Evolutionary conservation across 2,797 vertebrate species (phyloP), one percentile per base, ranked within the genome.

Genomic region (Sciaenops ocellatus): DNA sequence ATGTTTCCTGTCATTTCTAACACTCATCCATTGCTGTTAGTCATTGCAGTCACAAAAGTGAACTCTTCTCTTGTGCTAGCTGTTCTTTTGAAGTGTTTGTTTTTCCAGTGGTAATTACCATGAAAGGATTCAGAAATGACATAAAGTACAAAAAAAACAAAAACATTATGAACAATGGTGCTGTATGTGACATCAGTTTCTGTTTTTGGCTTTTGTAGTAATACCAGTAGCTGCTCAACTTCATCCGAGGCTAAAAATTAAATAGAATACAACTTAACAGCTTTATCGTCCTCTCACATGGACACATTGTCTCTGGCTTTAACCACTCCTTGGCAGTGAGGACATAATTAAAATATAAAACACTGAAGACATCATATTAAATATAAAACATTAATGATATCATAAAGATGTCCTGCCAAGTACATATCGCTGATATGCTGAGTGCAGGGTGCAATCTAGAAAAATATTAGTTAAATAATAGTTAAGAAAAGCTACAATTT

Each of bases 11-110:
- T 64, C 22, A 12, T 0, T 5, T 72, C 20, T 46, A 69, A 68
- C 76, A 55, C 46, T 87, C 63, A 85, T 83, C 79, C 52, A 82
- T 77, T 52, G 9, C 68, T 63, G 79, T 90, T 80, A 85, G 74
- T 74, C 84, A 82, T 91, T 88, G 62, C n/a, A 63, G n/a, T 48
- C 22, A 48, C 41, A 63, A 28, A 78, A 34, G 38, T 20, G 18
- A 76, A 66, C 44, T 61, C 8, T 50, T 48, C 52, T 56, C 18
- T 13, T 54, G 22, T 78, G 41, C 15, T 12, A 22, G 11, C 66
- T 85, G 47, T 75, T 82, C 59, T 51, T 76, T 50, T 48, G 26
- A 46, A 48, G 24, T 6, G 26, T 22, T 16, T 63, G 41, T 24
- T 78, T 65, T 62, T 13, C 12, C 22, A 3, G 41, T 26, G 6